These are phyloP conservation scores for Hydrotaea diabolus DNA, from an alignment of 2,888 invertebrate genomes.

Conservation along the genomic window DNA sequence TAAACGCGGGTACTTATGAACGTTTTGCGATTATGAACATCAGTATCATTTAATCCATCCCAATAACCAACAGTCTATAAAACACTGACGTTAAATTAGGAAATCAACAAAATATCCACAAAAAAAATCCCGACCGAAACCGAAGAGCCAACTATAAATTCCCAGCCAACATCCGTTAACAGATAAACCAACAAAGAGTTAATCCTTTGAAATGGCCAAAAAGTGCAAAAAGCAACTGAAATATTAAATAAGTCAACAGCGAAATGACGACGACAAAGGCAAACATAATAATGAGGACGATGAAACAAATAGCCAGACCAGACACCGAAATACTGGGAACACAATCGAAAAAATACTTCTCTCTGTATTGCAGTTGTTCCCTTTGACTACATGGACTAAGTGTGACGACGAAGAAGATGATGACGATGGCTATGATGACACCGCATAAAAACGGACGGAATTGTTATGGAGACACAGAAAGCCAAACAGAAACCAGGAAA, in stretches of 20 bases:
- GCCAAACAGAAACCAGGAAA: neutral
- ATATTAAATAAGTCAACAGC: constrained; percentile 11
- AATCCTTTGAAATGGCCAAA: neutral
- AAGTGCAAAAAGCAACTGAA: neutral
- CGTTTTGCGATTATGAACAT: no score
- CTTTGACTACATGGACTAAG: neutral
- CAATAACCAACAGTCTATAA: no score
- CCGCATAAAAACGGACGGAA: constrained; percentile 29
- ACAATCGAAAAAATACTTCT: neutral
- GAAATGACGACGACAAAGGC: neutral
- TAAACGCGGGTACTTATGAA: no score
- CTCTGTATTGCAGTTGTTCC: neutral
- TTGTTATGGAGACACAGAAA: constrained; percentile 3
- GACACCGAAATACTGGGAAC: neutral
- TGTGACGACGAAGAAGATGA: neutral
- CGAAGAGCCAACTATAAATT: neutral
- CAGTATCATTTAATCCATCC: no score
- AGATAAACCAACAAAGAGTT: neutral
- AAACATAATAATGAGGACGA: constrained; percentile 1
- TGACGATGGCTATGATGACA: no score
- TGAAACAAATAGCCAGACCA: neutral
- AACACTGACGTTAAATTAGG: neutral
- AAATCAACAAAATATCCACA: neutral
- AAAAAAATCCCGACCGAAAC: neutral
- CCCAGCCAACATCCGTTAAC: neutral